A percentile compares a stretch with the other conserved stretches of the same genome.
Evolutionary conservation across 1,140 invertebrate genomes (phyloP).

Genomic region (Cephus cinctus): DNA sequence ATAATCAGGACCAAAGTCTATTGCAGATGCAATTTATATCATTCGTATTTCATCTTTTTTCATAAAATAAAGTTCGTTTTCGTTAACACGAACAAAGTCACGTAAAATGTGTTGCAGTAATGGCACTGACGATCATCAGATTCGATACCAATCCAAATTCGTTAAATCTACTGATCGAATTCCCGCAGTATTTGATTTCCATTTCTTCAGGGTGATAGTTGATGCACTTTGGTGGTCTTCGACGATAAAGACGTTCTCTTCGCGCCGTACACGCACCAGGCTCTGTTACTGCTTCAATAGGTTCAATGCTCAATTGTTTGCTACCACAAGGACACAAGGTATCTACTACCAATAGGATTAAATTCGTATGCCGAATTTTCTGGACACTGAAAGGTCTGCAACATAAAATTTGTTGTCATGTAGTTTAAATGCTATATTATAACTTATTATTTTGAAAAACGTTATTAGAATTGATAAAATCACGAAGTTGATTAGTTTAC

Average conservation of each 20-base stretch:
- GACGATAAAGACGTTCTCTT: conserved; percentile 63
- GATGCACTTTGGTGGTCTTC: conserved; percentile 76
- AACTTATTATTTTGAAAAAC: not conserved
- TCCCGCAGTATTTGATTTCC: conserved; percentile 75
- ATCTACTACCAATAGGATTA: conserved; percentile 86
- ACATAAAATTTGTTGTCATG: conserved; percentile 8
- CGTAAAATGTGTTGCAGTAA: no score
- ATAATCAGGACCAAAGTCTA: no score
- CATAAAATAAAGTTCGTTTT: no score
- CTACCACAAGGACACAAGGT: conserved; percentile 85
- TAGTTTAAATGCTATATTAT: not conserved
- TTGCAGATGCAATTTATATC: no score
- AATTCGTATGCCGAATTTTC: conserved; percentile 87
- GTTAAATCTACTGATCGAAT: no score
- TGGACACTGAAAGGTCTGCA: conserved; percentile 87
- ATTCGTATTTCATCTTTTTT: no score
- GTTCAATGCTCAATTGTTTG: conserved; percentile 77
- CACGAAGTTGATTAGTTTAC: not conserved
- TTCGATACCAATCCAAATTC: no score
- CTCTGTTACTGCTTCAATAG: conserved; percentile 64
- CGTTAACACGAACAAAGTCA: no score
- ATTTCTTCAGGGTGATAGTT: conserved; percentile 86
- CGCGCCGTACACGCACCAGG: conserved; percentile 56
- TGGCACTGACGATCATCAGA: no score
- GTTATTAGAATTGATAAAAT: not conserved